These are phyloP conservation scores for Caenorhabditis uteleia DNA, from an alignment of 2,888 invertebrate species.

Conservation along the genomic window DNA sequence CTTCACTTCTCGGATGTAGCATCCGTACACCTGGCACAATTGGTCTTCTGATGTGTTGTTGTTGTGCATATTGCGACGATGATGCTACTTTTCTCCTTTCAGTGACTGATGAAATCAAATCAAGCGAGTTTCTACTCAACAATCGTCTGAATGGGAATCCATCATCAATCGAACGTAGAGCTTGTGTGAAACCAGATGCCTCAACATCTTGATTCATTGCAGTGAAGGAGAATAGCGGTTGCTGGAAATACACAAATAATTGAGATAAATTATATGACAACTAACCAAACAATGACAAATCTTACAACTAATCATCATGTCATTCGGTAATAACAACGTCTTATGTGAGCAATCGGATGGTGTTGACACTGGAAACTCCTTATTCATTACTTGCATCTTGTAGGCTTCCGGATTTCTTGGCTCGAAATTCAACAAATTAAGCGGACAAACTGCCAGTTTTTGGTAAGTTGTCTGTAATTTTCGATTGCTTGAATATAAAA, in stretches of 20 bases:
- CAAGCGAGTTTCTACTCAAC: no score
- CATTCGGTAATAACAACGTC: conserved; percentile 15
- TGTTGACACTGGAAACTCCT: not conserved
- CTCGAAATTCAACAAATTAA: conserved; percentile 13
- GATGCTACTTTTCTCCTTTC: no score
- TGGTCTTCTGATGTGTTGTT: no score
- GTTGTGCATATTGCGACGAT: no score
- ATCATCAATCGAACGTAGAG: not conserved
- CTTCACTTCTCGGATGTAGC: no score
- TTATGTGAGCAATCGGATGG: conserved; percentile 42
- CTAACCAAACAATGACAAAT: conserved; percentile 30
- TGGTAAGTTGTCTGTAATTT: conserved; percentile 1
- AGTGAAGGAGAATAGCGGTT: not conserved
- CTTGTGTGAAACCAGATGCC: not conserved
- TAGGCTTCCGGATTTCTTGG: conserved; percentile 10
- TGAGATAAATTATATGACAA: no score
- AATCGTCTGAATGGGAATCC: not conserved
- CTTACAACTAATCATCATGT: conserved; percentile 25
- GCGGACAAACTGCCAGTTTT: conserved; percentile 14
- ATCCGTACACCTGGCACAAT: no score
- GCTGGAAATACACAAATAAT: no score
- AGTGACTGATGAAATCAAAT: no score
- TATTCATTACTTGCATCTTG: not conserved
- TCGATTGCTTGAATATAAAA: not conserved
- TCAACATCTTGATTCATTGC: not conserved